Conservation (phyloP, 2,888 invertebrate genomes). For the Napeogenes inachia region DNA sequence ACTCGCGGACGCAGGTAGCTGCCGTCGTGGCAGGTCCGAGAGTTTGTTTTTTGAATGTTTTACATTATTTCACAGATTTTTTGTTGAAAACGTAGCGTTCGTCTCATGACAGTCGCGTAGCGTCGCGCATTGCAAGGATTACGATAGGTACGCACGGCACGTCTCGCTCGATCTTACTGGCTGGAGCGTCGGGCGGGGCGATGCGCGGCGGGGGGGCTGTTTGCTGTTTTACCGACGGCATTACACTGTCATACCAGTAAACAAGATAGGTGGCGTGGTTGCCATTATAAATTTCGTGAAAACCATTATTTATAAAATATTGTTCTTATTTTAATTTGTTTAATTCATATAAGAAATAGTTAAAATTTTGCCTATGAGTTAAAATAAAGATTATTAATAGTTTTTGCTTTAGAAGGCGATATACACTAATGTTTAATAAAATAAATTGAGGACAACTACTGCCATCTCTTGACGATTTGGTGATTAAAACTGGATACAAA, state of each 20-base stretch:
- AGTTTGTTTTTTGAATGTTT: conserved; percentile 64
- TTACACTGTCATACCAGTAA: conserved; percentile 42
- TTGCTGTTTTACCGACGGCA: conserved; percentile 43
- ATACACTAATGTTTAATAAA: too few relatives aligned
- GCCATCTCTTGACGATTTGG: conserved; percentile 10
- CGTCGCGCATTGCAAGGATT: conserved; percentile 54
- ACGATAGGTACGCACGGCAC: conserved; percentile 56
- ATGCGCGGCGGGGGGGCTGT: conserved; percentile 48
- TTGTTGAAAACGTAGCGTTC: conserved; percentile 57
- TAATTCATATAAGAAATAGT: not conserved
- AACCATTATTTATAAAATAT: not conserved
- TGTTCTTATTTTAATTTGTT: not conserved
- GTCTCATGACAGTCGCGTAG: conserved; percentile 64
- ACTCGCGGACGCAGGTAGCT: conserved; percentile 70
- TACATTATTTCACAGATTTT: conserved; percentile 75
- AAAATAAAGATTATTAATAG: too few relatives aligned
- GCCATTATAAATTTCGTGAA: conserved; percentile 3
- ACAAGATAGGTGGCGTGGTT: conserved; percentile 58
- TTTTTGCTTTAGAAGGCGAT: too few relatives aligned
- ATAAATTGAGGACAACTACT: not conserved
- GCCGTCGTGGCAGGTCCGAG: conserved; percentile 76
- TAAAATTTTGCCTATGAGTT: too few relatives aligned
- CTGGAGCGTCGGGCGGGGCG: conserved; percentile 45
- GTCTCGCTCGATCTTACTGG: conserved; percentile 74
- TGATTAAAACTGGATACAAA: not conserved